Percentiles rank a stretch among this genome's conserved stretches.
These are phyloP conservation scores for Drosophila obscura DNA, from an alignment of 1,140 invertebrate species.

Conservation along the genomic window DNA sequence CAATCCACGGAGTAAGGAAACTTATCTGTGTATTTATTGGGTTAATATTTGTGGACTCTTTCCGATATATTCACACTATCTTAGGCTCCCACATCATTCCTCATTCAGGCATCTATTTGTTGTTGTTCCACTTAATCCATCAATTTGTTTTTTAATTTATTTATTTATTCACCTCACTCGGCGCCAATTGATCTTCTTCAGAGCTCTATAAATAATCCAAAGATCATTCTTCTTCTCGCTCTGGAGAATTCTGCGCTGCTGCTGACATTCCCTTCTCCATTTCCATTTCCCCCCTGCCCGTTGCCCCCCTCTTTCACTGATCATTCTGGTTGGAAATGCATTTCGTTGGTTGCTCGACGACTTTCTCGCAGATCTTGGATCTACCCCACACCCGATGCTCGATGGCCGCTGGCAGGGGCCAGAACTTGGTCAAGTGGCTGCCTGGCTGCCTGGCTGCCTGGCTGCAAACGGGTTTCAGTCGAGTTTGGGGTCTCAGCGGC, in stretches of 20 bases:
- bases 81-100: no score
- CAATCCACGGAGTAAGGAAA: no score
- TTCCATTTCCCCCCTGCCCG: neutral
- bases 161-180: no score
- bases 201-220: no score
- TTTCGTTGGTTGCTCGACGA: constrained; percentile 55
- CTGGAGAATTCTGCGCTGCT: constrained; percentile 14
- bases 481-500: constrained; percentile 52
- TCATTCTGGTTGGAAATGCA: constrained; percentile 34
- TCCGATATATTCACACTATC: no score
- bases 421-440: constrained; percentile 63
- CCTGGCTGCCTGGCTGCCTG: constrained; percentile 5
- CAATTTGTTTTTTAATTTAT: no score
- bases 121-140: no score
- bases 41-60: no score
- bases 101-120: no score
- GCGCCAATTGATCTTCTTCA: no score
- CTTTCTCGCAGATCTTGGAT: constrained; percentile 49
- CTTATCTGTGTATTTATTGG: no score
- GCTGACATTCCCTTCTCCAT: neutral
- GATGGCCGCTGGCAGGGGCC: constrained; percentile 21
- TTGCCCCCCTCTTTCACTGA: constrained; percentile 7
- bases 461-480: constrained; percentile 74
- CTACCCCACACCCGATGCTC: neutral
- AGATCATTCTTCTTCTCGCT: neutral